These are phyloP conservation scores for Semaprochilodus insignis DNA, from an alignment of 2,797 vertebrate genomes.

Conservation along the genomic window DNA sequence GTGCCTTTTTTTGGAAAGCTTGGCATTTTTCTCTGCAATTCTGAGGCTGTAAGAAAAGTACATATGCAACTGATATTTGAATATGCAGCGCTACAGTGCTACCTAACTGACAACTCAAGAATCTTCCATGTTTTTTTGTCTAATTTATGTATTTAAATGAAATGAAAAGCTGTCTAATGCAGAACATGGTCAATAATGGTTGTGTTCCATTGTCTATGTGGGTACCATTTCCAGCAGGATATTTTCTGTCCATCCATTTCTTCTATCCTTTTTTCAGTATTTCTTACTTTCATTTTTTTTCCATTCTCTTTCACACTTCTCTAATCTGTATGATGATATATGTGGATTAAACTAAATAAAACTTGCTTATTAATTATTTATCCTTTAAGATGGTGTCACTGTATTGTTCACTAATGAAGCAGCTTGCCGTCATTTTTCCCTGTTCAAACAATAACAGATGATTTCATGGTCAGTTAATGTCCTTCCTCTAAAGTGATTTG, in stretches of 20 bases:
- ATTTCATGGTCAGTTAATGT: conserved; percentile 60
- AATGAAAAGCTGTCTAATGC: conserved; percentile 46
- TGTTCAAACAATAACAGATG: background rate
- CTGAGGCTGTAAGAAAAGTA: conserved; percentile 44
- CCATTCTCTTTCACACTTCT: conserved; percentile 42
- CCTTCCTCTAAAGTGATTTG: conserved; percentile 71
- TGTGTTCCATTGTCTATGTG: conserved; percentile 56
- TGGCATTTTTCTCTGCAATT: conserved; percentile 52
- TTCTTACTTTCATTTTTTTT: conserved; percentile 66
- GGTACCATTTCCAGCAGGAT: conserved; percentile 42
- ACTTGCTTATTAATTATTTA: conserved; percentile 44
- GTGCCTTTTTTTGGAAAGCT: conserved; percentile 57
- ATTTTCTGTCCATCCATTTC: conserved; percentile 53
- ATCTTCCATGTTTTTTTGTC: conserved; percentile 46
- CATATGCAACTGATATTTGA: conserved; percentile 54
- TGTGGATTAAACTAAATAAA: conserved; percentile 72
- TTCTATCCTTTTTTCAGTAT: conserved; percentile 43
- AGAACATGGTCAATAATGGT: conserved; percentile 22
- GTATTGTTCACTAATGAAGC: background rate
- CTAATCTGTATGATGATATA: conserved; percentile 52
- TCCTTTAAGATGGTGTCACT: conserved; percentile 22
- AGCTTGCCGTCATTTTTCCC: background rate
- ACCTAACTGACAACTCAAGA: conserved; percentile 50
- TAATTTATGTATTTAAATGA: conserved; percentile 76
- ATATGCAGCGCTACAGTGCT: conserved; percentile 54